Evolutionary conservation across 2,888 invertebrate species (phyloP), one percentile per base, ranked within the genome.

Genomic region (Plagodis pulveraria): DNA sequence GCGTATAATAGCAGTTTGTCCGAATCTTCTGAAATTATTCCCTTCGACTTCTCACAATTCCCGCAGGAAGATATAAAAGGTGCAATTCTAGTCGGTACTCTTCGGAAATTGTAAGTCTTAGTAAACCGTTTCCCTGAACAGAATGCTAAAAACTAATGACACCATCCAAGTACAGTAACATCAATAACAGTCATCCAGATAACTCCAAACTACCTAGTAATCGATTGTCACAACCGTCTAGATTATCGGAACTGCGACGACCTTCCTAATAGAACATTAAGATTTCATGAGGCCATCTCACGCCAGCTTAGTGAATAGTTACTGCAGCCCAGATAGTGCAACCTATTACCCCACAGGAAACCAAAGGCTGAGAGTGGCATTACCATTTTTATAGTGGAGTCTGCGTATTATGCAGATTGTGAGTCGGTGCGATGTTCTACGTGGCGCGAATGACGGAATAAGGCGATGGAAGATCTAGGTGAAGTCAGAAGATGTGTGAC

Each of bases 311-410:
- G 42, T 12, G 5, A 42, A 42, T 12, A 42, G 6, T 12, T 5
- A 42, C 42, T 42, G 5, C 10, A 6, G 40, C 10, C 22, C n/a
- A 40, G 66, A 74, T 73, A 81, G 73, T 71, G 74, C 76, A 77
- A 83, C 81, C 81, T 80, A 81, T 81, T 82, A 82, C 74, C 72
- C 68, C 59, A 70, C 64, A 71, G 73, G 72, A 73, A 74, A 80
- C 76, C 77, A 78, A 76, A 81, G 73, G 72, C 76, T 74, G 73
- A 58, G 76, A 75, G 77, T 77, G 68, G 79, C 78, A 89, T 89
- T 90, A 87, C 84, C 89, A 90, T 89, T 89, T 89, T 90, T 89
- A 89, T 90, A 87, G 88, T 81, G 71, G 77, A 74, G 86, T 87
- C 86, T 83, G 78, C 74, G 83, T 85, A 87, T 89, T 89, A 91